phyloP scores from a whole-genome alignment of 1,140 invertebrate species.

The Drosophila mayri region DNA sequence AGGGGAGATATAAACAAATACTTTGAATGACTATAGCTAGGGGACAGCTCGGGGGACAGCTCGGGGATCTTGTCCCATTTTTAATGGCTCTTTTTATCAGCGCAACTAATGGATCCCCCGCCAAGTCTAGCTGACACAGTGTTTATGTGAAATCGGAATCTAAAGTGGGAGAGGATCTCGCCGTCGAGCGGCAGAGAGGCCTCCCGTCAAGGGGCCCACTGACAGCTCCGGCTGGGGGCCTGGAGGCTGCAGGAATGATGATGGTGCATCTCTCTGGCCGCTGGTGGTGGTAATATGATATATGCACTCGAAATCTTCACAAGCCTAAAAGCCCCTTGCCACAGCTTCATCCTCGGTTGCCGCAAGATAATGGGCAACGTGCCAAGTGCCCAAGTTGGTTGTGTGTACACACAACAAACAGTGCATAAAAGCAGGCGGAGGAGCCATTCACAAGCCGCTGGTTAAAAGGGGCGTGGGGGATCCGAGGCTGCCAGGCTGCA shows the following conservation, averaged over 20 bases:
- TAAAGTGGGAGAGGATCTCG: conserved; percentile 34
- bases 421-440: conserved; percentile 73
- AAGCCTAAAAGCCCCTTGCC: conserved; percentile 41
- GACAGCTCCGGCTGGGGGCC: conserved; percentile 55
- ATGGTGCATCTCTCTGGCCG: conserved; percentile 32
- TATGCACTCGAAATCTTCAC: conserved; percentile 71
- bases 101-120: conserved; percentile 58
- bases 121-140: conserved; percentile 36
- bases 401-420: conserved; percentile 70
- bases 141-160: conserved; percentile 43
- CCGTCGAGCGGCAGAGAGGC: conserved; percentile 13
- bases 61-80: conserved; percentile 1
- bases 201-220: conserved; percentile 55
- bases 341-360: conserved; percentile 19
- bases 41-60: conserved; percentile 15
- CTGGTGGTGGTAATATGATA: conserved; percentile 71
- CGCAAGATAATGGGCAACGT: conserved; percentile 78
- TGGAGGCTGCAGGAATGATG: conserved; percentile 22
- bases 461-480: conserved; percentile 30
- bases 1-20: conserved; percentile 31
- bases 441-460: conserved; percentile 70
- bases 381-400: conserved; percentile 64
- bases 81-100: conserved; percentile 50
- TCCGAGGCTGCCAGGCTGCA: conserved; percentile 2
- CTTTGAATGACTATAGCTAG: conserved; percentile 29